Evolutionary conservation across 2,113 vertebrate species (phyloP).

Genomic region (Antennarius striatus): DNA sequence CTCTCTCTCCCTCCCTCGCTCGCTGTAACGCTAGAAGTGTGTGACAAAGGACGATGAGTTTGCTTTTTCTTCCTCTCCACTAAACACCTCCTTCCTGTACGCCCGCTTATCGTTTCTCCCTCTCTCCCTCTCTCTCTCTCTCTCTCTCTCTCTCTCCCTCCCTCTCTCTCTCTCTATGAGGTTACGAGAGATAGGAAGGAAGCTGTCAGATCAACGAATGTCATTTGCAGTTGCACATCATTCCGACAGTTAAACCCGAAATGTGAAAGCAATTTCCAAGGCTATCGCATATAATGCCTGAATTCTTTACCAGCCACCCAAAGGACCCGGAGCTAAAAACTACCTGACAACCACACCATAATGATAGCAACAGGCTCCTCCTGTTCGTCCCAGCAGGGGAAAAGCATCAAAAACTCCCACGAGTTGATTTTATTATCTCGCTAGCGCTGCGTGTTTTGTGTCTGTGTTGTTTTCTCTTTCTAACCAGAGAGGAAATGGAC

Average conservation of each 20-base stretch:
- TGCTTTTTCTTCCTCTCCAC: slow-evolving; percentile 48
- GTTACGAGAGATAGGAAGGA: slow-evolving; percentile 56
- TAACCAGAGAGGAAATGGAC: too few species aligned
- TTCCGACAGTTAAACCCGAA: slow-evolving; percentile 32
- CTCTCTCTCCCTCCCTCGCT: slow-evolving; percentile 27
- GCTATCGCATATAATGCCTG: slow-evolving; percentile 16
- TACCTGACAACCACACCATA: neutral
- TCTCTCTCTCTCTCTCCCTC: slow-evolving; percentile 3
- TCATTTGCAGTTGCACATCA: slow-evolving; percentile 28
- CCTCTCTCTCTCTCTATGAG: slow-evolving; percentile 9
- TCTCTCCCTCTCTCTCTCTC: slow-evolving; percentile 6
- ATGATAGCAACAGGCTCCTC: slow-evolving; percentile 9
- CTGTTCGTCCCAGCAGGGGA: neutral
- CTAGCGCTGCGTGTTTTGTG: too few species aligned
- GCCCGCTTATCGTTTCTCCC: neutral
- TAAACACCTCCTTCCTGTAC: slow-evolving; percentile 23
- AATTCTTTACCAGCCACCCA: neutral
- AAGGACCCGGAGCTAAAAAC: neutral
- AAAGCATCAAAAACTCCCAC: neutral
- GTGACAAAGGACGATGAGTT: slow-evolving; percentile 57
- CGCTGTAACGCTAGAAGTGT: slow-evolving; percentile 60
- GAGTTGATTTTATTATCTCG: neutral
- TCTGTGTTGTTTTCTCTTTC: too few species aligned
- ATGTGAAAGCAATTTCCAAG: slow-evolving; percentile 19
- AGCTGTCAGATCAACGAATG: slow-evolving; percentile 53